A percentile compares a stretch with the other conserved stretches of the same genome.
These are phyloP conservation scores for Oithona nana DNA, from an alignment of 2,888 invertebrate genomes.

Conservation along the genomic window DNA sequence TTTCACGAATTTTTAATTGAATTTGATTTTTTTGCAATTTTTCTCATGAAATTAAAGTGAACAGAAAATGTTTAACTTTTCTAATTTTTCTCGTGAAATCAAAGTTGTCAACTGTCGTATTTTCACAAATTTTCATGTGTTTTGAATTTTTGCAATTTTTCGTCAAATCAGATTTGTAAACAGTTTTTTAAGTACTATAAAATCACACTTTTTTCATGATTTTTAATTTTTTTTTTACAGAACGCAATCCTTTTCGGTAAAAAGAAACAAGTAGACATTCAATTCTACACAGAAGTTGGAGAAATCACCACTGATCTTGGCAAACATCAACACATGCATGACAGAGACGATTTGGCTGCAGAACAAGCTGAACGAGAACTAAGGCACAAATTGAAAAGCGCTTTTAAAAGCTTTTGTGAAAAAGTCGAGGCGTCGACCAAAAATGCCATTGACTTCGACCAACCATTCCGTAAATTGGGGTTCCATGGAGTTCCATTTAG, in stretches of 20 bases:
- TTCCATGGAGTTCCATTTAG: constrained; percentile 95
- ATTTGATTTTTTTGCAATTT: too few relatives aligned
- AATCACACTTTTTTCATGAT: neutral
- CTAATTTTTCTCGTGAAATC: too few relatives aligned
- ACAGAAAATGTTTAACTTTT: too few relatives aligned
- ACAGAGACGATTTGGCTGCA: constrained; percentile 91
- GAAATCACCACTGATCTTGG: constrained; percentile 98
- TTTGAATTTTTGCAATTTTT: too few relatives aligned
- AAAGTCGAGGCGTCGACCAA: constrained; percentile 88
- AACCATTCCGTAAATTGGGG: constrained; percentile 91
- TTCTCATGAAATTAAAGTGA: too few relatives aligned
- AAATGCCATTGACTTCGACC: constrained; percentile 92
- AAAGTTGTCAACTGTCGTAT: neutral
- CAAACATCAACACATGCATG: constrained; percentile 99
- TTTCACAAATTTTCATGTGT: too few relatives aligned
- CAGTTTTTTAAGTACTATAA: neutral
- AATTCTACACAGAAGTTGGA: constrained; percentile 98
- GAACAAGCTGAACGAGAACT: constrained; percentile 96
- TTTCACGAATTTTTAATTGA: too few relatives aligned
- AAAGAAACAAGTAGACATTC: constrained; percentile 96
- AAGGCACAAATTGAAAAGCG: constrained; percentile 84
- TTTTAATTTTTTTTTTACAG: constrained; percentile 28
- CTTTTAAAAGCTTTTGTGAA: constrained; percentile 96
- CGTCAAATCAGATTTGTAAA: too few relatives aligned
- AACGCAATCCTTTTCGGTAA: constrained; percentile 99